A percentile compares a stretch with the other conserved stretches of the same genome.
Evolutionary conservation across 2,113 vertebrate genomes (phyloP).

Genomic region (Acrocephalus kingi): DNA sequence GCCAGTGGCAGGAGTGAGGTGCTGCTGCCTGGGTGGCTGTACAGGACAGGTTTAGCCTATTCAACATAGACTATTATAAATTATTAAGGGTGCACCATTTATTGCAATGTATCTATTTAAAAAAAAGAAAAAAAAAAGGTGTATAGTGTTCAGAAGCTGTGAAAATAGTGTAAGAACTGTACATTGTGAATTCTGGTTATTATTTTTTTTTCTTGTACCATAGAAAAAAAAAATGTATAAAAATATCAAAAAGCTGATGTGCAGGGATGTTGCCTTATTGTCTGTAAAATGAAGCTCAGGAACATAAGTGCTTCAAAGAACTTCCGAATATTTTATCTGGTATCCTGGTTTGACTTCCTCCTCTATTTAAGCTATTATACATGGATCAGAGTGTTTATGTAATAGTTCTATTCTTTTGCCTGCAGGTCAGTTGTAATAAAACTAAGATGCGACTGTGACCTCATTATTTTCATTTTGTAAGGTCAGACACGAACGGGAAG

Average conservation of each 20-base stretch:
- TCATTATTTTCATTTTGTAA: conserved; percentile 78
- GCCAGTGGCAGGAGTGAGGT: conserved; percentile 23
- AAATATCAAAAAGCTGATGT: conserved; percentile 78
- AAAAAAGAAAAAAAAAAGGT: conserved; percentile 75
- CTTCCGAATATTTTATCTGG: conserved; percentile 78
- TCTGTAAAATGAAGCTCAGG: conserved; percentile 81
- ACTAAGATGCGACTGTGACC: conserved; percentile 78
- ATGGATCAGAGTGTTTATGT: conserved; percentile 83
- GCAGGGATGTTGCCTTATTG: conserved; percentile 86
- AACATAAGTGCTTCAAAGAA: conserved; percentile 76
- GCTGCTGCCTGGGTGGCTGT: conserved; percentile 34
- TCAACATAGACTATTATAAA: conserved; percentile 63
- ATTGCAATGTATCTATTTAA: conserved; percentile 84
- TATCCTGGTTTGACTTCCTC: conserved; percentile 78
- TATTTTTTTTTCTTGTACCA: conserved; percentile 77
- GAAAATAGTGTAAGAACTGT: conserved; percentile 85
- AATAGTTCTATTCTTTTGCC: conserved; percentile 81
- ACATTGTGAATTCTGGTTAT: conserved; percentile 81
- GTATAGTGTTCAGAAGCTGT: conserved; percentile 88
- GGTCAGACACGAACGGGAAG: conserved; percentile 53
- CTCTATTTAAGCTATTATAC: conserved; percentile 82
- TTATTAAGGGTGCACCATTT: conserved; percentile 80
- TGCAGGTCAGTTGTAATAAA: conserved; percentile 88
- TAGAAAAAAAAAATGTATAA: conserved; percentile 79
- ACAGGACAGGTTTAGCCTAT: conserved; percentile 50